phyloP scores from a whole-genome alignment of 2,113 vertebrate genomes.

The Megaleporinus macrocephalus region DNA sequence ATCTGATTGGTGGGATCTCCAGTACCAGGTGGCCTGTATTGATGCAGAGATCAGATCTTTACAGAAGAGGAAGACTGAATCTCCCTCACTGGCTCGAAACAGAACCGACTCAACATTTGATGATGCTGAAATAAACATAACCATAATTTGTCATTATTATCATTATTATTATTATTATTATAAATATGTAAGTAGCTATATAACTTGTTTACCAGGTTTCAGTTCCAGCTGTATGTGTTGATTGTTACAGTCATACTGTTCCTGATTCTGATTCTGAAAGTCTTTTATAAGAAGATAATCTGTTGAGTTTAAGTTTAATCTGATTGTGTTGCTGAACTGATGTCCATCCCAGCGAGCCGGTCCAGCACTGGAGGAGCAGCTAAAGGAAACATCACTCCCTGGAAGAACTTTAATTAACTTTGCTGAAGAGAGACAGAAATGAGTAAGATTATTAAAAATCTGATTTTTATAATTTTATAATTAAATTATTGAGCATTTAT shows the following conservation, averaged over 20 bases:
- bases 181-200: background rate
- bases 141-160: background rate
- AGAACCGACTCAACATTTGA: background rate
- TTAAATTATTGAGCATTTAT: too few relatives aligned
- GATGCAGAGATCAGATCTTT: background rate
- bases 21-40: background rate
- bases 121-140: conserved; percentile 8
- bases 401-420: background rate
- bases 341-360: background rate
- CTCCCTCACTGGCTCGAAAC: conserved; percentile 10
- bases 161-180: background rate
- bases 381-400: background rate
- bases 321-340: background rate
- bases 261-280: background rate
- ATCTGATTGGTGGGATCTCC: background rate
- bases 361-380: background rate
- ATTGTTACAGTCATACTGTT: background rate
- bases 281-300: background rate
- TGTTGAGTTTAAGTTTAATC: background rate
- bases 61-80: conserved; percentile 4
- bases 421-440: background rate
- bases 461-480: too few relatives aligned
- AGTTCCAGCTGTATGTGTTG: background rate
- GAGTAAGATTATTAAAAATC: too few relatives aligned
- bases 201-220: background rate